Evolutionary conservation across 1,140 invertebrate genomes (phyloP).

Genomic region (Atopsyche davidsoni): DNA sequence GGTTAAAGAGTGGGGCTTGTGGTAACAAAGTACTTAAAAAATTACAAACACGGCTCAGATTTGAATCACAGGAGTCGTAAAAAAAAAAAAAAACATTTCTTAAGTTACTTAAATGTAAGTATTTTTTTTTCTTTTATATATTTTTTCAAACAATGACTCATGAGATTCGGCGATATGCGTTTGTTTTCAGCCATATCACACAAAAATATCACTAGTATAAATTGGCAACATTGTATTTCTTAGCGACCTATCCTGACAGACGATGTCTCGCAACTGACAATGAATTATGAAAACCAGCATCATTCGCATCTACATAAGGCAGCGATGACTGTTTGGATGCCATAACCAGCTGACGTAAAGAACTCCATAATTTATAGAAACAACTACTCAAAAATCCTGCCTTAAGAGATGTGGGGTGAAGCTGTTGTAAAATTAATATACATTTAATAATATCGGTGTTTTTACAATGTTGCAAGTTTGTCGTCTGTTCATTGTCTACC

Average conservation of each 20-base stretch:
- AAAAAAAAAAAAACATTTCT: too few relatives aligned
- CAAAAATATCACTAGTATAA: constrained; percentile 23
- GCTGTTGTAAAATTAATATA: neutral
- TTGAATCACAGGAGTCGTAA: too few relatives aligned
- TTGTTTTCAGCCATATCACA: constrained; percentile 16
- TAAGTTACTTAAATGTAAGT: neutral
- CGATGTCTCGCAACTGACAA: neutral
- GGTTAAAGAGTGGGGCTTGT: too few relatives aligned
- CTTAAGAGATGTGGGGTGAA: too few relatives aligned
- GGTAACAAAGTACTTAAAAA: too few relatives aligned
- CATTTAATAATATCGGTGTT: neutral
- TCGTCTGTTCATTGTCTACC: too few relatives aligned
- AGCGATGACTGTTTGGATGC: neutral
- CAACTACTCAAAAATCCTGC: neutral
- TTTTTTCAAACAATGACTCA: constrained; percentile 5
- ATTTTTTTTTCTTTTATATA: constrained; percentile 4
- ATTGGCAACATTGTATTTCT: constrained; percentile 21
- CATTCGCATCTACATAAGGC: neutral
- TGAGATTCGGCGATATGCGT: constrained; percentile 16
- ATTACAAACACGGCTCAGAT: too few relatives aligned
- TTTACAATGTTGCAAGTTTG: too few relatives aligned
- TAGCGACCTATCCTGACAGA: neutral
- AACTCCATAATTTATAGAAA: neutral
- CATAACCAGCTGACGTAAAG: neutral
- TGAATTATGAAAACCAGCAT: neutral